Evolutionary conservation across 2,888 invertebrate genomes (phyloP).

Genomic region (Chalcis sispes): DNA sequence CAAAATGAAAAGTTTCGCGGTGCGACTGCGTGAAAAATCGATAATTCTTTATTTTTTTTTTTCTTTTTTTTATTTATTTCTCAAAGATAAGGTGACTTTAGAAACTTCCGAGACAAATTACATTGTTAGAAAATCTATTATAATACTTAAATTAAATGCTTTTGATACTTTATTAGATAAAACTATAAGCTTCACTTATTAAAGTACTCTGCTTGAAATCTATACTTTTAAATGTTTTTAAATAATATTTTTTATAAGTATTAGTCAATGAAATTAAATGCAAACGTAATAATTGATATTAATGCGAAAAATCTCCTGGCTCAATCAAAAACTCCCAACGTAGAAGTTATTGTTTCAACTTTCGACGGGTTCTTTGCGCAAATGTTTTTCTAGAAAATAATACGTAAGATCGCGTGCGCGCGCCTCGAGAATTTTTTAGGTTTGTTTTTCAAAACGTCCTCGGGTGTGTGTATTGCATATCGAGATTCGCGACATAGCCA

Average conservation of each 20-base stretch:
- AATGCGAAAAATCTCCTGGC: no score
- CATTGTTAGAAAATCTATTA: conserved; percentile 1
- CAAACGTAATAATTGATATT: no score
- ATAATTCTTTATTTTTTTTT: conserved; percentile 33
- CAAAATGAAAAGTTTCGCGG: conserved; percentile 42
- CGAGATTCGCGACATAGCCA: conserved; percentile 34
- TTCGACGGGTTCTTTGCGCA: background rate
- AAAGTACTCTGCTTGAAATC: no score
- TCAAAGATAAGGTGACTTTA: conserved; percentile 18
- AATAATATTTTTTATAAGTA: no score
- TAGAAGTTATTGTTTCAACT: no score
- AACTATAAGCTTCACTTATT: no score
- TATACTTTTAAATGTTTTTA: no score
- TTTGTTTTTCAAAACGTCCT: conserved; percentile 34
- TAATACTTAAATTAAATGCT: background rate
- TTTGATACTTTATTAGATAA: no score
- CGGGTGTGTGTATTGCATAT: conserved; percentile 29
- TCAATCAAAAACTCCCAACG: no score
- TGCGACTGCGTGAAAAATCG: conserved; percentile 26
- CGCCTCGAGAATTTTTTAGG: background rate
- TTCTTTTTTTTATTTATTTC: conserved; percentile 20
- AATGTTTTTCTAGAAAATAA: conserved; percentile 21
- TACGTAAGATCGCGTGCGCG: background rate
- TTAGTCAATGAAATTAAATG: no score
- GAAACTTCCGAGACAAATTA: conserved; percentile 11